Conservation (phyloP, 2,797 vertebrate genomes). For the Phataginus tetradactyla region DNA sequence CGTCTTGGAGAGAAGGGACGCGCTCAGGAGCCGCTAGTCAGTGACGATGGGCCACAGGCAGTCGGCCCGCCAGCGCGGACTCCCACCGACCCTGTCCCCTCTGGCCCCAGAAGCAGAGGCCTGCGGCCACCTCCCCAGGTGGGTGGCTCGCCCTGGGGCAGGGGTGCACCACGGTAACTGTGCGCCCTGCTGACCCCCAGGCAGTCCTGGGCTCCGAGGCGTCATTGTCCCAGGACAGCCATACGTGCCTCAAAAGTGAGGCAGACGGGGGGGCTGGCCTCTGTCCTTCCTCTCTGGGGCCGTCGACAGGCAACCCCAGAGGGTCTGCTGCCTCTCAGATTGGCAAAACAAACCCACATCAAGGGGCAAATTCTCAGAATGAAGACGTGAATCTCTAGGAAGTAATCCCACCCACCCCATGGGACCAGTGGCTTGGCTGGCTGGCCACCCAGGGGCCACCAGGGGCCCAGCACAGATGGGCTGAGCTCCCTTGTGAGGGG, state of each 20-base stretch:
- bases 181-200: background rate
- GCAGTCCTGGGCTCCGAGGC: background rate
- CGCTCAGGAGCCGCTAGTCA: background rate
- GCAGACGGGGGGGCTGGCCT: background rate
- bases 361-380: background rate
- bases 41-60: background rate
- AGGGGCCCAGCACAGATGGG: background rate
- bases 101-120: fast-evolving
- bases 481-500: background rate
- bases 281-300: background rate
- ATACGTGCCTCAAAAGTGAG: fast-evolving
- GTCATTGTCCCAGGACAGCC: fast-evolving
- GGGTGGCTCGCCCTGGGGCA: fast-evolving
- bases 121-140: fast-evolving
- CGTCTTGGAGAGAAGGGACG: background rate
- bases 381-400: background rate
- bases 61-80: background rate
- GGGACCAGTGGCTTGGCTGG: background rate
- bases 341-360: background rate
- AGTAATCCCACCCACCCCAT: background rate
- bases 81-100: background rate
- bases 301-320: background rate
- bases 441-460: background rate
- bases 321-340: background rate
- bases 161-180: background rate